Percentiles rank a stretch among this genome's conserved stretches.
These are phyloP conservation scores for Euzophera pinguis DNA, from an alignment of 2,888 invertebrate genomes.

Conservation along the genomic window DNA sequence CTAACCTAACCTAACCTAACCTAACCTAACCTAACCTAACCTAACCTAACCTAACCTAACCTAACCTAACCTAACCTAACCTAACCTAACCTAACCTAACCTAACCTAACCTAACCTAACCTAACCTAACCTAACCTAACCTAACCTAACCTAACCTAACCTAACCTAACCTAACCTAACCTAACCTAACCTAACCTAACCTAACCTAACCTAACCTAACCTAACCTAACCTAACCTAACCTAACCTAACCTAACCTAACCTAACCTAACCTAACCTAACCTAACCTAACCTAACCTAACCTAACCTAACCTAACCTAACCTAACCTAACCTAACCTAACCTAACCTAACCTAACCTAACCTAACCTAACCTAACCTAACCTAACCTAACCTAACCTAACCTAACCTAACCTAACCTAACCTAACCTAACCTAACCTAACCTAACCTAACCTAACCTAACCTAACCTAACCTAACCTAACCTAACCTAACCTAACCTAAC, in stretches of 20 bases:
- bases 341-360: conserved; percentile 19
- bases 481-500: conserved; percentile 8
- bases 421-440: conserved; percentile 18
- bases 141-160: conserved; percentile 25
- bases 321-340: conserved; percentile 17
- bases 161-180: conserved; percentile 24
- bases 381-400: conserved; percentile 19
- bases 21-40: conserved; percentile 18
- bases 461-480: neutral
- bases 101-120: conserved; percentile 19
- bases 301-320: conserved; percentile 18
- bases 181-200: conserved; percentile 26
- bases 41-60: conserved; percentile 19
- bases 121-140: conserved; percentile 23
- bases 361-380: conserved; percentile 19
- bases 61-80: conserved; percentile 20
- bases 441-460: conserved; percentile 6
- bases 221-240: conserved; percentile 18
- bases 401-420: conserved; percentile 19
- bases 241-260: conserved; percentile 18
- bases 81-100: conserved; percentile 19
- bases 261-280: conserved; percentile 18
- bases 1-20: neutral
- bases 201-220: conserved; percentile 25
- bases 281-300: conserved; percentile 17